A percentile compares a stretch with the other conserved stretches of the same genome.
phyloP scores from a whole-genome alignment of 2,797 vertebrate genomes.

The Menidia menidia region DNA sequence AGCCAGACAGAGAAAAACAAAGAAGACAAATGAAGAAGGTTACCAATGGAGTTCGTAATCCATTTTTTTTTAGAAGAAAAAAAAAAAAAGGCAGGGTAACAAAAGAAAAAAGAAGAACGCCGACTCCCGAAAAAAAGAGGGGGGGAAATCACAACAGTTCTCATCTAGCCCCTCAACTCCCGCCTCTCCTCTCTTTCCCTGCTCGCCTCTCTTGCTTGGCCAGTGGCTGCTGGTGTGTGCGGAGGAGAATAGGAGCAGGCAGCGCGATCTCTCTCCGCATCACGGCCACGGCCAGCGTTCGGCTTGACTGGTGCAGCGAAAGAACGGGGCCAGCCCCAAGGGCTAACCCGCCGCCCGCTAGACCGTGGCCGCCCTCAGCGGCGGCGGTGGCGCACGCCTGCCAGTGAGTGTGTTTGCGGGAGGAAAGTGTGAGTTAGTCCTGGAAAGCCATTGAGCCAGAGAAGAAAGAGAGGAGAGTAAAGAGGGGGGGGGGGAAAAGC shows the following conservation, averaged over 20 bases:
- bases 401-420: constrained; percentile 21
- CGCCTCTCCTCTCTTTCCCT: constrained; percentile 64
- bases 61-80: constrained; percentile 75
- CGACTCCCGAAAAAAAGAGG: constrained; percentile 69
- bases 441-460: constrained; percentile 61
- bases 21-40: constrained; percentile 50
- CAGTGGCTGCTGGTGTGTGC: constrained; percentile 57
- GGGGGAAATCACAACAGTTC: constrained; percentile 24
- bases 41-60: constrained; percentile 75
- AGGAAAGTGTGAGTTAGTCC: constrained; percentile 59
- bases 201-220: constrained; percentile 56
- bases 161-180: constrained; percentile 56
- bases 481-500: constrained; percentile 65
- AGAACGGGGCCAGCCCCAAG: constrained; percentile 78
- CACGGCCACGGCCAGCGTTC: constrained; percentile 82
- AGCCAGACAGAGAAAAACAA: constrained; percentile 53
- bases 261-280: constrained; percentile 89
- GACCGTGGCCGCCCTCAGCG: constrained; percentile 60
- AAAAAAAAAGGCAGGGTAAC: constrained; percentile 12
- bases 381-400: constrained; percentile 9
- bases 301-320: constrained; percentile 86
- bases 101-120: constrained; percentile 39
- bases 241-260: constrained; percentile 41
- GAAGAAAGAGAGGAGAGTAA: constrained; percentile 49
- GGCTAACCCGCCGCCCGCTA: constrained; percentile 80